Base-by-base conservation (phyloP, 2,888 invertebrate genomes). In the Caenorhabditis sinica region DNA sequence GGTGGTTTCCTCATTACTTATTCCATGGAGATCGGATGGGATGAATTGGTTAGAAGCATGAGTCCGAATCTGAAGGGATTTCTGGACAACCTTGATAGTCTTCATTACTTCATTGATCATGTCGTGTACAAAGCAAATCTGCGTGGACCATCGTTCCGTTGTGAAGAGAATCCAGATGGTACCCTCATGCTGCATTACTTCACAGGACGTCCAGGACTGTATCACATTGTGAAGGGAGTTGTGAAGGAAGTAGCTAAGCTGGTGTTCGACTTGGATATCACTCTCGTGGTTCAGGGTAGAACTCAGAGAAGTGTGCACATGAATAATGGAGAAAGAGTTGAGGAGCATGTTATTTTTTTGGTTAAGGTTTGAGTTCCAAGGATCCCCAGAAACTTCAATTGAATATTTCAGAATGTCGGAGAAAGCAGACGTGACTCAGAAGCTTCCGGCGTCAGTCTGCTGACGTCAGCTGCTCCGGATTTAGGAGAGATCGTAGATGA, bases 161-260 rank as follows among this genome's bases (percentile, higher is more conserved):
- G 97, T 93, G 97, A 97, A 92, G 94, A 96, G 77, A 95, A 95
- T 8, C 96, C 96, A 93, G 96, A 97, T 93, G 97, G 97, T 0
- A 96, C 96, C 0, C 94, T 97, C 36, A 95, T 97, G 49, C 95
- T 98, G 28, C 98, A 98, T 93, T 98, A 97, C 94, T 98, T 97
- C 93, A 97, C 97, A 0, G 97, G 97, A 89, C 95, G 97, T 86
- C 96, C 97, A 1, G 97, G 97, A 9, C 94, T 98, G 89, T 97
- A 97, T 93, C 96, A 96, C 92, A 97, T 97, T 92, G 97, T 98
- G 86, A 97, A 86, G 71, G 90, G 98, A 43, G 97, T 97, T 89
- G 97, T 98, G 3, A 97, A 97, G 96, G 97, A 97, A 8, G 97
- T 98, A 45, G 97, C 97, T 49, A 96, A 96, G 91, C 96, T 96